A percentile compares a stretch with the other conserved stretches of the same genome.
Conservation (phyloP, 2,888 invertebrate species). For the Cerastoderma edule region DNA sequence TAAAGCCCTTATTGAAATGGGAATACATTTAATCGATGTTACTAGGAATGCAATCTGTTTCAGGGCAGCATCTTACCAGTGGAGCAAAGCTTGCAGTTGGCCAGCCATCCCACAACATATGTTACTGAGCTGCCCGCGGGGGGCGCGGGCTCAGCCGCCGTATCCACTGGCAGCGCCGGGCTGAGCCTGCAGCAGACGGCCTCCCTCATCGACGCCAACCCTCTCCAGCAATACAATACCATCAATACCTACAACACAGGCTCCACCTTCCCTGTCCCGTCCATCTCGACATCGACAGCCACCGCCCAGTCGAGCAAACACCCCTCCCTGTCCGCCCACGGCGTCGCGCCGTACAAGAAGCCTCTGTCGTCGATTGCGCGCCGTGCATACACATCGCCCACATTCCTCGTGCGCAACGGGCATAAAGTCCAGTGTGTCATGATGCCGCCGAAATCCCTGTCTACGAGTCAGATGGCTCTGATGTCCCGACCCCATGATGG, state of each 20-base stretch:
- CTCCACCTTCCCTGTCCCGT: conserved; percentile 13
- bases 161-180: conserved; percentile 35
- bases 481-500: conserved; percentile 46
- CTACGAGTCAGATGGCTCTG: conserved; percentile 51
- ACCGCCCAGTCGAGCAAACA: conserved; percentile 61
- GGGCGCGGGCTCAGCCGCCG: conserved; percentile 8
- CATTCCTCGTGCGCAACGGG: conserved; percentile 78
- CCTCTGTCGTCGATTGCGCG: conserved; percentile 67
- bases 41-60: conserved; percentile 70
- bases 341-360: conserved; percentile 67
- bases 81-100: conserved; percentile 66
- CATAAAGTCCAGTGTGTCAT: conserved; percentile 79
- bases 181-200: conserved; percentile 26
- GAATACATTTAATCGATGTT: too few relatives aligned
- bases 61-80: conserved; percentile 79
- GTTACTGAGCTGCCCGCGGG: conserved; percentile 45
- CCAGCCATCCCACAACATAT: conserved; percentile 51
- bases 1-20: too few relatives aligned
- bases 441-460: conserved; percentile 70
- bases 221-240: conserved; percentile 33
- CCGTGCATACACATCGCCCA: conserved; percentile 74
- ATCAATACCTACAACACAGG: conserved; percentile 1
- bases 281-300: too few relatives aligned
- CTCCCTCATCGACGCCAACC: conserved; percentile 21
- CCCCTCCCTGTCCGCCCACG: conserved; percentile 62